Conservation (phyloP, 2,113 vertebrate genomes). For the Sylvietta virens region DNA sequence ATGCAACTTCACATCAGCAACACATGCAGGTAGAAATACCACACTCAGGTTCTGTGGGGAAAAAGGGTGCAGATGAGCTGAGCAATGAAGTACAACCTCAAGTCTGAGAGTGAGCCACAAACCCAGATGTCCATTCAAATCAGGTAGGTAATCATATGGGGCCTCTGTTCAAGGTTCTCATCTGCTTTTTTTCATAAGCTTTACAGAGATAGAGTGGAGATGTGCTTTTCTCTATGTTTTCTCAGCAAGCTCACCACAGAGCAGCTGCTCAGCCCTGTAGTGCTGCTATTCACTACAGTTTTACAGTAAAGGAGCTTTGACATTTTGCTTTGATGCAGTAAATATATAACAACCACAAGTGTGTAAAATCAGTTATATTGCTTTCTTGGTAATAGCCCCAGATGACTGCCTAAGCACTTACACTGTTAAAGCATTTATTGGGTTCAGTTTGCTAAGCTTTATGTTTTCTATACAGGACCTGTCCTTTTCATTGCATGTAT, state of each 20-base stretch:
- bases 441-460: neutral
- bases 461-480: neutral
- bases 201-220: neutral
- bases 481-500: neutral
- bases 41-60: neutral
- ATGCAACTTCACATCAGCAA: neutral
- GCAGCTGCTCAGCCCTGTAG: neutral
- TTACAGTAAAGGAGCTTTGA: neutral
- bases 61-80: neutral
- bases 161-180: neutral
- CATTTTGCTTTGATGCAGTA: neutral
- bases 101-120: accelerated
- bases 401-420: neutral
- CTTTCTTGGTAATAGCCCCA: neutral
- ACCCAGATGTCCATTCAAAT: neutral
- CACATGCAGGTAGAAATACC: neutral
- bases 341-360: neutral
- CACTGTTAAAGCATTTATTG: neutral
- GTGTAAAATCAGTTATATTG: neutral
- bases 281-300: neutral
- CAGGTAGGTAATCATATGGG: neutral
- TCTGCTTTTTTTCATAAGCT: neutral
- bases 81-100: neutral
- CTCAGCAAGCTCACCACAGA: neutral
- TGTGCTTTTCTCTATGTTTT: neutral